Conservation (phyloP, 2,797 vertebrate species). For the Acipenser transmontanus region DNA sequence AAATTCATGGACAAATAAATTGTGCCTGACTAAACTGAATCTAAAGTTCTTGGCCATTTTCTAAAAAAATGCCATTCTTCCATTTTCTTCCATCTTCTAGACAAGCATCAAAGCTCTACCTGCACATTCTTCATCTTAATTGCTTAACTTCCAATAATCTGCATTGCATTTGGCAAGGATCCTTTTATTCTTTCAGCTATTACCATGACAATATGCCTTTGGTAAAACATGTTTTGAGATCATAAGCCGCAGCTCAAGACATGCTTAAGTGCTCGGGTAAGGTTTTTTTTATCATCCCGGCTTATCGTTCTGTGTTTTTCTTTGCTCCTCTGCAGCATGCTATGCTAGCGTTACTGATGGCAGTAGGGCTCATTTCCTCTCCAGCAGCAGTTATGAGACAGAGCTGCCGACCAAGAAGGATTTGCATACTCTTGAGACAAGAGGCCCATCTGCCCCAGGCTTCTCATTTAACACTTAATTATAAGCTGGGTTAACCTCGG, state of each 20-base stretch:
- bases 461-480: constrained; percentile 22
- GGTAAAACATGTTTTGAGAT: neutral
- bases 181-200: neutral
- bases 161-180: neutral
- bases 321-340: neutral
- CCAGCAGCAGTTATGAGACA: neutral
- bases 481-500: constrained; percentile 11
- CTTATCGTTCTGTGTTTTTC: neutral
- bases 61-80: no score
- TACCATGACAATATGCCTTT: neutral
- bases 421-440: constrained; percentile 23
- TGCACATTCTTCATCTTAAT: no score
- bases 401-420: constrained; percentile 9
- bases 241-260: neutral
- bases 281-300: neutral
- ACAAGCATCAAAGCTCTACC: no score
- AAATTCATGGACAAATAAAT: no score
- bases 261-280: neutral
- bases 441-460: constrained; percentile 10
- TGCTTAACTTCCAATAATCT: no score
- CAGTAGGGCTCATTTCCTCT: neutral
- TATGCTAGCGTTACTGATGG: neutral
- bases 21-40: no score
- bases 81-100: no score
- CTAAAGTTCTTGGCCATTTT: no score